These are phyloP conservation scores for Salvelinus fontinalis DNA, from an alignment of 2,113 vertebrate species.

Conservation along the genomic window DNA sequence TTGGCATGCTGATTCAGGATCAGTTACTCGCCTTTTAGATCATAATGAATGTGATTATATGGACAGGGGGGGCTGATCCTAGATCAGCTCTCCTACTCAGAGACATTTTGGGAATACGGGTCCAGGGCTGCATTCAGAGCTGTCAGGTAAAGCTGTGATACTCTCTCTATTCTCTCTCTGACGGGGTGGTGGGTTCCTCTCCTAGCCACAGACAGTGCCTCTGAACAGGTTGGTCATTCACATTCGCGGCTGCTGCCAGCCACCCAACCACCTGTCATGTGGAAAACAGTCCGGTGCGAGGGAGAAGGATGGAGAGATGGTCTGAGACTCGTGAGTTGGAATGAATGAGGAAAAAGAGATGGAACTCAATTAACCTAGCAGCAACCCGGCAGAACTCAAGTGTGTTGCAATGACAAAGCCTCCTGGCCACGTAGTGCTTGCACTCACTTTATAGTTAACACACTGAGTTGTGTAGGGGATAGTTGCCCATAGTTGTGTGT, in stretches of 20 bases:
- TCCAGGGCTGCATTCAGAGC: too few species aligned
- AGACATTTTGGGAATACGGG: too few species aligned
- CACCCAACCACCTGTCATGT: neutral
- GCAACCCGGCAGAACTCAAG: neutral
- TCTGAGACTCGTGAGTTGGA: neutral
- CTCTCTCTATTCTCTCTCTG: too few species aligned
- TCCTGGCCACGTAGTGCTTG: neutral
- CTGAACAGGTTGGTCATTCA: slow-evolving; percentile 65
- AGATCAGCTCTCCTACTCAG: too few species aligned
- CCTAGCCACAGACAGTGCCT: slow-evolving; percentile 19
- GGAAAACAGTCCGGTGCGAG: neutral
- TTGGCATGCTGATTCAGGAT: too few species aligned
- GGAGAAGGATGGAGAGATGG: neutral
- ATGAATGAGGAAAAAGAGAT: neutral
- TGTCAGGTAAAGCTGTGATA: too few species aligned
- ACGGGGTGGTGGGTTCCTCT: too few species aligned
- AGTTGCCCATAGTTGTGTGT: too few species aligned
- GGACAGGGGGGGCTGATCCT: neutral
- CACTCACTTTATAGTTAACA: too few species aligned
- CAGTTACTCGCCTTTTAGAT: too few species aligned
- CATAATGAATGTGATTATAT: too few species aligned
- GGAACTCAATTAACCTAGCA: neutral
- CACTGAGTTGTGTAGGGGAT: too few species aligned
- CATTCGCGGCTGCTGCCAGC: slow-evolving; percentile 51
- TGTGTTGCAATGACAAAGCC: neutral